Evolutionary conservation across 2,797 vertebrate species (phyloP), one percentile per base, ranked within the genome.

Genomic region (Choloepus didactylus): DNA sequence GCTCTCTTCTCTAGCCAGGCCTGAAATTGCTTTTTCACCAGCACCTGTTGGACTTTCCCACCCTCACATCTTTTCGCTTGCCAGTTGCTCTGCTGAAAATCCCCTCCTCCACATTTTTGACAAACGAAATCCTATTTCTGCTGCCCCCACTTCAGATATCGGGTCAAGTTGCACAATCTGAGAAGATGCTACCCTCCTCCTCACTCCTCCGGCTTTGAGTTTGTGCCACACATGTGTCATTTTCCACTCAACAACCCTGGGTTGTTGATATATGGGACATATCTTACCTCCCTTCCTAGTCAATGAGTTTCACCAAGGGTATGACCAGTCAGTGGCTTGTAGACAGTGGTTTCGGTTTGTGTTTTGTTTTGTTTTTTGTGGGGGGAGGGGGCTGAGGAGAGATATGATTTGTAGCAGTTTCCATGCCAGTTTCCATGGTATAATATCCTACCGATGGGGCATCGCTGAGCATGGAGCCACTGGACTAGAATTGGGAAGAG

Each of bases 131-230:
- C 27, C 82, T 54, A n/a, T 49, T 81, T 70, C 51, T 46, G 44
- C 35, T n/a, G 18, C 19, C 31, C 15, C 51, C n/a, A 27, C 73
- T 6, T 86, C 73, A 62, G 66, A 89, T 31, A 19, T 51, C 49
- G 41, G 35, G 16, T 44, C 29, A 56, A 54, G 9, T 18, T 0
- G 2, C 2, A 16, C 12, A 23, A 2, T 14, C 29, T 3, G 9
- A 59, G 49, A 31, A 18, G 1, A 38, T 0, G 0, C 23, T 38
- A 49, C 27, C 56, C 12, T 23, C 16, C 18, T 35, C 44, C 21
- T 3, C 51, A 4, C 12, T 41, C 70, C 79, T 29, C 49, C 54
- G 1, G 4, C 31, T 9, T 2, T 14, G 79, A 69, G 25, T n/a
- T 23, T 12, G 14, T 41, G 27, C 41, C 70, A n/a, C 46, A 5